These are phyloP conservation scores for Cladopsammia gracilis DNA, from an alignment of 64 coral and sea anemone genomes.

Conservation along the genomic window DNA sequence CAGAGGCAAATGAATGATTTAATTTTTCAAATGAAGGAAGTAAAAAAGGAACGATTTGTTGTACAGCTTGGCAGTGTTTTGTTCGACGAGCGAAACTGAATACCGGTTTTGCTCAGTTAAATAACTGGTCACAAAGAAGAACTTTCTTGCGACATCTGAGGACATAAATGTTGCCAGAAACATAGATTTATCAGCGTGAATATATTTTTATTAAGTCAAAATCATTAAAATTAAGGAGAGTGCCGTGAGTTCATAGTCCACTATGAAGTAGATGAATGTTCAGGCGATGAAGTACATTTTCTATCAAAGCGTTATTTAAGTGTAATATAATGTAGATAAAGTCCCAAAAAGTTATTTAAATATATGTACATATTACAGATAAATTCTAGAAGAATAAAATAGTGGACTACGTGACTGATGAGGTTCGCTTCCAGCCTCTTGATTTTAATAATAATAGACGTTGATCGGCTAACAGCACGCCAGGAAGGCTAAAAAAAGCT, in stretches of 20 bases:
- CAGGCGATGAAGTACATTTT: not conserved
- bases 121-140: too few species aligned
- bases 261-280: slow-evolving; percentile 13
- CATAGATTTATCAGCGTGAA: too few species aligned
- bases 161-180: too few species aligned
- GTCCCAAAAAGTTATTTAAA: slow-evolving; percentile 37
- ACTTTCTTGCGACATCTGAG: too few species aligned
- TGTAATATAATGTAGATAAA: slow-evolving; percentile 38
- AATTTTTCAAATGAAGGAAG: not conserved
- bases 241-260: not conserved
- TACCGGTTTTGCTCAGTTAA: too few species aligned
- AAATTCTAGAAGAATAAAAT: slow-evolving; percentile 33
- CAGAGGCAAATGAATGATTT: not conserved
- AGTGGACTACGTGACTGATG: slow-evolving; percentile 25
- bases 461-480: slow-evolving; percentile 24
- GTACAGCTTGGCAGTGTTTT: too few species aligned
- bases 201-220: too few species aligned
- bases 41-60: not conserved
- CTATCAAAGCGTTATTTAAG: slow-evolving; percentile 26
- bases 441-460: slow-evolving; percentile 48
- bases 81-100: too few species aligned
- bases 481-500: slow-evolving; percentile 28
- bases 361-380: slow-evolving; percentile 10
- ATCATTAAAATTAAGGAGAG: not conserved
- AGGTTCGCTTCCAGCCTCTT: not conserved